Percentiles rank a stretch among this genome's conserved stretches.
phyloP scores from a whole-genome alignment of 2,113 vertebrate species.

The Rhagologus leucostigma region DNA sequence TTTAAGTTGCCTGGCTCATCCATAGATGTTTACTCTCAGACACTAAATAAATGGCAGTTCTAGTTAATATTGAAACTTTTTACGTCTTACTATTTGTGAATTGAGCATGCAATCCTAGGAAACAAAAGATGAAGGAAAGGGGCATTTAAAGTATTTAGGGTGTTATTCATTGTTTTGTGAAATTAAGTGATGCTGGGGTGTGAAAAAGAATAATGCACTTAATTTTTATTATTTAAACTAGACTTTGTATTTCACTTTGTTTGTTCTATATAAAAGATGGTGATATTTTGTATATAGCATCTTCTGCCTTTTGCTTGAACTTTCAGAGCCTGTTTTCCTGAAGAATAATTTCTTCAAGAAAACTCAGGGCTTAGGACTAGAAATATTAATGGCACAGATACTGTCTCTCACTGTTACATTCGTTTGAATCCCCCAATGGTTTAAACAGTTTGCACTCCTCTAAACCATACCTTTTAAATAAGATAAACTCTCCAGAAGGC shows the following conservation, averaged over 20 bases:
- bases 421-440: background rate
- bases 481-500: background rate
- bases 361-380: background rate
- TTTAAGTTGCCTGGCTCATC: background rate
- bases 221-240: background rate
- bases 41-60: background rate
- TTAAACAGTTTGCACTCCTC: background rate
- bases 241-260: background rate
- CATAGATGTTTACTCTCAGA: background rate
- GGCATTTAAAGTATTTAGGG: background rate
- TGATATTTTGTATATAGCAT: background rate
- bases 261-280: background rate
- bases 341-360: background rate
- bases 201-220: background rate
- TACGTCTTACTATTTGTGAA: background rate
- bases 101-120: background rate
- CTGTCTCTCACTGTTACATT: background rate
- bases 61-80: background rate
- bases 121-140: background rate
- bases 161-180: background rate
- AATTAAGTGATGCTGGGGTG: background rate
- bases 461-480: background rate
- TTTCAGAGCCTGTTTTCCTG: background rate
- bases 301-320: background rate
- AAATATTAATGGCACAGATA: background rate